A percentile compares a stretch with the other conserved stretches of the same genome.
These are phyloP conservation scores for Zaprionus lachaisei DNA, from an alignment of 1,140 invertebrate species.

Conservation along the genomic window DNA sequence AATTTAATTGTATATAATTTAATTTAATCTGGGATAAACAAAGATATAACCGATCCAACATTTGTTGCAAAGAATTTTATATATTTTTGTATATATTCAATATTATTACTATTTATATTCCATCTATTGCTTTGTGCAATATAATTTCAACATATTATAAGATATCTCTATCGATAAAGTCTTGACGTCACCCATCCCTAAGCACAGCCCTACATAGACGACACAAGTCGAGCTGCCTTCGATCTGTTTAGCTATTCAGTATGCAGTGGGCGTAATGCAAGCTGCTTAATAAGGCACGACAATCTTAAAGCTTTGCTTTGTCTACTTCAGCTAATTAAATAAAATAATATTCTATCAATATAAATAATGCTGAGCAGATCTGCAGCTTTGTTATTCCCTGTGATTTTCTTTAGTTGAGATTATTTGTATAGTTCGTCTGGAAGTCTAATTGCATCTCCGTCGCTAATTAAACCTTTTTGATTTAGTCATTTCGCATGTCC, in stretches of 20 bases:
- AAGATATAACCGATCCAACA: no score
- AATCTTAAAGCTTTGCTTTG: background rate
- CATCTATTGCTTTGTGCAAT: no score
- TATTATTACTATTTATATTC: no score
- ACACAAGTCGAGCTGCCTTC: background rate
- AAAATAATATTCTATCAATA: background rate
- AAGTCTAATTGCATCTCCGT: conserved; percentile 43
- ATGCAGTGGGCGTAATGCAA: background rate
- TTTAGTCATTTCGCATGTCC: conserved; percentile 35
- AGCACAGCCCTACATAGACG: background rate
- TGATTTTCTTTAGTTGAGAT: conserved; percentile 11
- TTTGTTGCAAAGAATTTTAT: no score
- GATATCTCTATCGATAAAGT: background rate
- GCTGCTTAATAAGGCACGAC: background rate
- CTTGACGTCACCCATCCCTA: background rate
- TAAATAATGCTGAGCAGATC: background rate
- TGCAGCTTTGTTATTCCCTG: background rate
- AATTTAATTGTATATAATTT: no score
- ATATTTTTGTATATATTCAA: background rate
- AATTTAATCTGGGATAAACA: no score
- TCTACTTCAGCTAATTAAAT: conserved; percentile 1
- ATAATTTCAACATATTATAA: no score
- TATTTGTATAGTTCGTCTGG: conserved; percentile 15
- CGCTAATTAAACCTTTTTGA: conserved; percentile 51
- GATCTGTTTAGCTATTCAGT: background rate